These are phyloP conservation scores for Ceratina japonica DNA, from an alignment of 1,140 invertebrate species.

Conservation along the genomic window DNA sequence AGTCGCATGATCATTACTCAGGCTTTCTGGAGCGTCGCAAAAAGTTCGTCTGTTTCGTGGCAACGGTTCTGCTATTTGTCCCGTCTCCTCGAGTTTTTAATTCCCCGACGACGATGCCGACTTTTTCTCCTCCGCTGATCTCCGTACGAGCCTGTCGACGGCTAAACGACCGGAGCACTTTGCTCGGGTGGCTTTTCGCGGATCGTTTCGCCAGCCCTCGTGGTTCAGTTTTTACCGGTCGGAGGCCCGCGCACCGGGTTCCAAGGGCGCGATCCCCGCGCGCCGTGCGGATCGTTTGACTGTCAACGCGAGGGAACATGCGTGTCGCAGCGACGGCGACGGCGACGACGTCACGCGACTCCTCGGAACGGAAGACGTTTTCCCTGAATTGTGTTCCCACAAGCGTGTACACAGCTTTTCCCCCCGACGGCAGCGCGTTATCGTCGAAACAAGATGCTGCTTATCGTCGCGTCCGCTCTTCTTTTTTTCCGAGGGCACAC, in stretches of 20 bases:
- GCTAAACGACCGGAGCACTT: conserved; percentile 44
- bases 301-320: conserved; percentile 48
- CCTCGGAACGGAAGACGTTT: conserved; percentile 36
- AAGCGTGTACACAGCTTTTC: conserved; percentile 23
- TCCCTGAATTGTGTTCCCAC: conserved; percentile 43
- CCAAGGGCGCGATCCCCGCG: neutral
- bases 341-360: neutral
- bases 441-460: conserved; percentile 35
- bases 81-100: neutral
- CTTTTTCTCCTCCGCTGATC: conserved; percentile 21
- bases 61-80: conserved; percentile 11
- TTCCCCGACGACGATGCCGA: neutral
- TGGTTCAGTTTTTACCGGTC: neutral
- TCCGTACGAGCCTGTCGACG: conserved; percentile 27
- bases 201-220: conserved; percentile 30
- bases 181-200: conserved; percentile 42
- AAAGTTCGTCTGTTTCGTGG: neutral
- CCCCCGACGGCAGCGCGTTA: conserved; percentile 9
- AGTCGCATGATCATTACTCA: neutral
- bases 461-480: conserved; percentile 31
- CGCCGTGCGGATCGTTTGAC: conserved; percentile 33
- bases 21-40: neutral
- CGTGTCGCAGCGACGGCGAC: conserved; percentile 15
- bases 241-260: conserved; percentile 15
- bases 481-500: conserved; percentile 23